Evolutionary conservation across 2,797 vertebrate genomes (phyloP), one percentile per base, ranked within the genome.

Genomic region (Vireo griseus): DNA sequence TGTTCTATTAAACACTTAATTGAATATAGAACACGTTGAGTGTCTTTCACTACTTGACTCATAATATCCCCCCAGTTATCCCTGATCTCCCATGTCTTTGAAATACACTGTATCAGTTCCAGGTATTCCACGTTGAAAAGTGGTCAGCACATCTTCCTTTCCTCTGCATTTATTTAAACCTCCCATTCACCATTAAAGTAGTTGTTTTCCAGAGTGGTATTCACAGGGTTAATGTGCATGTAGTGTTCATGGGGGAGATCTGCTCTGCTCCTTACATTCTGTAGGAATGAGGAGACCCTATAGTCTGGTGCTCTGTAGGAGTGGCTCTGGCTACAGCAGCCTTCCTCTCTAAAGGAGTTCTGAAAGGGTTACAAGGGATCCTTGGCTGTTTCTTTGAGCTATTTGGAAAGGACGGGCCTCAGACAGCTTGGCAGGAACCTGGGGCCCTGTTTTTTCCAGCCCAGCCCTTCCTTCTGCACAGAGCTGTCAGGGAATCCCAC

Each of bases 401-500:
- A 83, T 97, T 97, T 97, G 96, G 97, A 97, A 98, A 97, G 97
- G 95, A 98, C 86, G 35, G 96, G 97, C 98, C 97, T 99, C 98
- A 98, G 98, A 98, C 98, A 97, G 97, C 97, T 98, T 98, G 98
- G 98, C 98, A 98, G 97, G 97, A 98, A 98, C 97, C 98, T 98
- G 95, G 94, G 94, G 97, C 96, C 98, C 97, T 97, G 96, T 98
- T 98, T 99, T 99, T 99, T 99, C 98, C 98, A 99, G 98, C 98
- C 98, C 98, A 98, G 95, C 98, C 98, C 98, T 98, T 99, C 97
- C 98, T 98, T 98, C 98, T 98, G 97, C 98, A 98, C 98, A 82
- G 97, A 98, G 97, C 97, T 99, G 98, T 99, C 98, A 99, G 98
- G 97, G 98, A 99, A 99, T 99, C 98, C 98, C 97, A 98, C 93